These are phyloP conservation scores for Polydrusus cervinus DNA, from an alignment of 2,888 invertebrate species.

Conservation along the genomic window DNA sequence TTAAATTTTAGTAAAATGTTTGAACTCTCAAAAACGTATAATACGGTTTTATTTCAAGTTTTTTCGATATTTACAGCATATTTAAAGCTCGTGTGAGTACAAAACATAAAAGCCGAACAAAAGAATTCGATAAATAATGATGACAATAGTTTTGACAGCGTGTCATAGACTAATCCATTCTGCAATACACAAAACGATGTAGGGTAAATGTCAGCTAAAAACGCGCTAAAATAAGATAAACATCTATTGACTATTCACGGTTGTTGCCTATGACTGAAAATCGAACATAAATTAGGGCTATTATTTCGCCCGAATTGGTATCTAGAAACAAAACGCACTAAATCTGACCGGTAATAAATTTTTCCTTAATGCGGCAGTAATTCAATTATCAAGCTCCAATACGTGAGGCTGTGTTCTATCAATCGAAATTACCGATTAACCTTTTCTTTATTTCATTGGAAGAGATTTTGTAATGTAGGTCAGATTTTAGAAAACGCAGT, in stretches of 20 bases:
- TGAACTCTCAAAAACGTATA: too few species aligned
- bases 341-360: constrained; percentile 43
- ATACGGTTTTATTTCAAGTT: too few species aligned
- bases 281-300: constrained; percentile 8
- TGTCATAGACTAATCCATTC: constrained; percentile 16
- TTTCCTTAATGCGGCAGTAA: constrained; percentile 39
- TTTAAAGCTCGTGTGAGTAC: background rate
- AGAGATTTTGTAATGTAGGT: background rate
- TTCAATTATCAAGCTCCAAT: constrained; percentile 42
- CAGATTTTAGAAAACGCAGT: background rate
- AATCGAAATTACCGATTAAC: constrained; percentile 38
- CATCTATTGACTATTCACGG: background rate
- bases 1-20: too few species aligned
- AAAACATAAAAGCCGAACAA: constrained; percentile 6
- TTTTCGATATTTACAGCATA: background rate
- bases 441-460: constrained; percentile 28
- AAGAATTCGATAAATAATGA: constrained; percentile 6
- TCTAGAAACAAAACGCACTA: constrained; percentile 37
- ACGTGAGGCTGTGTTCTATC: constrained; percentile 35
- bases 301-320: constrained; percentile 20
- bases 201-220: constrained; percentile 11
- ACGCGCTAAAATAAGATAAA: background rate
- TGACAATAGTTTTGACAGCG: constrained; percentile 19
- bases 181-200: constrained; percentile 7
- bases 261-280: constrained; percentile 14